phyloP scores from a whole-genome alignment of 1,140 invertebrate genomes.

The Brachionus sp. region DNA sequence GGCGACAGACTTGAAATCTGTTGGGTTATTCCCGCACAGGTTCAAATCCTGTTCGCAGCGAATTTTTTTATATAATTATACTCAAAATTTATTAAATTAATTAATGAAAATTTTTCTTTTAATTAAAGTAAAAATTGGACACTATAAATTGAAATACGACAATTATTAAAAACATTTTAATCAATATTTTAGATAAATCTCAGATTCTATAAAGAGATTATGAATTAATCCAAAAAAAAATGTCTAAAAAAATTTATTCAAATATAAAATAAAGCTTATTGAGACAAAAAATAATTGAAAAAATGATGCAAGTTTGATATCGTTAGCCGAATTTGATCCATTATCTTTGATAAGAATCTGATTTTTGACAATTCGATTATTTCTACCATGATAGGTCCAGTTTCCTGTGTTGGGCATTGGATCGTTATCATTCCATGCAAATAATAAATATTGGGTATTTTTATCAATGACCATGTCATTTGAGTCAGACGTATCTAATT shows the following conservation, averaged over 20 bases:
- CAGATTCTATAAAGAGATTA: too few species aligned
- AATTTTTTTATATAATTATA: background rate
- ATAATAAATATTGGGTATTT: conserved; percentile 26
- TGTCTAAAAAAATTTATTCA: too few species aligned
- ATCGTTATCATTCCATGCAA: conserved; percentile 33
- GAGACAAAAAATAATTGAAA: background rate
- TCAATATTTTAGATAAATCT: too few species aligned
- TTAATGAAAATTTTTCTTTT: too few species aligned
- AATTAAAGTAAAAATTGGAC: too few species aligned
- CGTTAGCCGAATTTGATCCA: background rate
- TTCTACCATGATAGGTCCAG: conserved; percentile 26
- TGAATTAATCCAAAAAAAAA: too few species aligned
- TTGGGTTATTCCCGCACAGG: background rate
- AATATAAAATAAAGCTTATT: background rate
- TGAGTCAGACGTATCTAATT: conserved; percentile 2
- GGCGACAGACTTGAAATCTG: background rate
- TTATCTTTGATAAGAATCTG: background rate
- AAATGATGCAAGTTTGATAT: background rate
- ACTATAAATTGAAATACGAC: too few species aligned
- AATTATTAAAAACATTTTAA: too few species aligned
- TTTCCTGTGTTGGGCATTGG: background rate
- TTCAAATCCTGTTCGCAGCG: background rate
- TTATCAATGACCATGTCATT: background rate
- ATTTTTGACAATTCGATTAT: conserved; percentile 18
- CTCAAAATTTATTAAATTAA: too few species aligned